Evolutionary conservation across 2,888 invertebrate species (phyloP).

Genomic region (Physocephala rufipes): DNA sequence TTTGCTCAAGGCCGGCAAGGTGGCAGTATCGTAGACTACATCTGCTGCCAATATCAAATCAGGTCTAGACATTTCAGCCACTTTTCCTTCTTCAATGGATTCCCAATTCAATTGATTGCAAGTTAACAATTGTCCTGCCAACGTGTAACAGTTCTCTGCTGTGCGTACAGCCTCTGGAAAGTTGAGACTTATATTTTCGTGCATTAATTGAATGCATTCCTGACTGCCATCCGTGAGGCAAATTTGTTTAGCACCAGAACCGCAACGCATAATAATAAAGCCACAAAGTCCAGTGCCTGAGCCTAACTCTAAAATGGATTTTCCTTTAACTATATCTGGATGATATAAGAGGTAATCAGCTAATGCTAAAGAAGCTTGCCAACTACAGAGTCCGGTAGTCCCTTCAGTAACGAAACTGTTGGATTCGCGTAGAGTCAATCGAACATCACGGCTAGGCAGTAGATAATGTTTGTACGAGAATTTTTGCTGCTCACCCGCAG

Average conservation of each 20-base stretch:
- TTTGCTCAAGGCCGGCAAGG: slow-evolving; percentile 66
- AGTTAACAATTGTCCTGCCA: slow-evolving; percentile 31
- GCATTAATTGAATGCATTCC: slow-evolving; percentile 72
- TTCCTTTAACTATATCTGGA: slow-evolving; percentile 67
- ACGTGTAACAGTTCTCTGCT: slow-evolving; percentile 17
- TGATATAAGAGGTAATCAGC: slow-evolving; percentile 77
- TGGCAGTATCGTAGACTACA: slow-evolving; percentile 70
- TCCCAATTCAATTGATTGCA: slow-evolving; percentile 67
- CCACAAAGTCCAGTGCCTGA: slow-evolving; percentile 81
- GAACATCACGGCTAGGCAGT: slow-evolving; percentile 52
- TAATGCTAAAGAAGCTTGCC: slow-evolving; percentile 80
- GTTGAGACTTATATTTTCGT: slow-evolving; percentile 73
- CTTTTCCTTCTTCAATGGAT: slow-evolving; percentile 57
- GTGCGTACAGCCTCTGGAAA: slow-evolving; percentile 52
- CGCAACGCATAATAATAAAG: slow-evolving; percentile 72
- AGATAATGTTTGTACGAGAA: slow-evolving; percentile 74
- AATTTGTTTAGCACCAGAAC: slow-evolving; percentile 67
- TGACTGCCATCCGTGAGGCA: slow-evolving; percentile 77
- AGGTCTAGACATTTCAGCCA: slow-evolving; percentile 54
- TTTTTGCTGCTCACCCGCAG: slow-evolving; percentile 43
- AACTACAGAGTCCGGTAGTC: slow-evolving; percentile 79
- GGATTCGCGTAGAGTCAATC: slow-evolving; percentile 75
- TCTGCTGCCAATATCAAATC: slow-evolving; percentile 71
- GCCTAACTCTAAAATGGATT: slow-evolving; percentile 77
- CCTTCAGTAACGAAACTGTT: slow-evolving; percentile 74